phyloP scores from a whole-genome alignment of 2,113 vertebrate genomes.

The Anolis carolinensis region DNA sequence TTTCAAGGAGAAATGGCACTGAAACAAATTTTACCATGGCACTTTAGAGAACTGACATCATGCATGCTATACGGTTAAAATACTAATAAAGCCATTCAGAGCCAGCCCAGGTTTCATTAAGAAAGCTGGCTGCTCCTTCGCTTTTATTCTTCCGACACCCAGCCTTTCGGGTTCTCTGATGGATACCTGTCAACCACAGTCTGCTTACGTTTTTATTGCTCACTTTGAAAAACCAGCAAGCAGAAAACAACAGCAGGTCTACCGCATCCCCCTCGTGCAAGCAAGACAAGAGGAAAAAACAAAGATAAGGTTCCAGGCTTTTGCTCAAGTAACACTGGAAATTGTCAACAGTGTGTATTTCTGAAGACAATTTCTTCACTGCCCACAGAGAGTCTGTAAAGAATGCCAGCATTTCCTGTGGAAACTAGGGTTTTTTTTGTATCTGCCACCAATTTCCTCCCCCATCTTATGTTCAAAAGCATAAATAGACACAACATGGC shows the following conservation, averaged over 20 bases:
- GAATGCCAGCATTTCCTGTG: conserved; percentile 77
- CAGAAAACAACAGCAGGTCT: background rate
- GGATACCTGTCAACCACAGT: conserved; percentile 53
- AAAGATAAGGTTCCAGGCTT: conserved; percentile 31
- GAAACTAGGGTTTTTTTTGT: conserved; percentile 58
- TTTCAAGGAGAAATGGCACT: conserved; percentile 17
- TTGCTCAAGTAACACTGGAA: conserved; percentile 52
- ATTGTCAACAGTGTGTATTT: conserved; percentile 65
- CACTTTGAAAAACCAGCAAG: conserved; percentile 2
- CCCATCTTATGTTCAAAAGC: conserved; percentile 33
- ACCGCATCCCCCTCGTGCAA: conserved; percentile 40
- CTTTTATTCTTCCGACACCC: conserved; percentile 9
- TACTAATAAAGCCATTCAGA: conserved; percentile 44
- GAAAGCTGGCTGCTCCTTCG: conserved; percentile 35
- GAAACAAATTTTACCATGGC: conserved; percentile 44
- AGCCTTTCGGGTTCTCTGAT: conserved; percentile 12
- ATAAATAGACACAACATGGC: conserved; percentile 61
- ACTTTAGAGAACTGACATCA: conserved; percentile 58
- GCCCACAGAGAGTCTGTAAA: conserved; percentile 60
- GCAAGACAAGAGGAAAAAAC: conserved; percentile 46
- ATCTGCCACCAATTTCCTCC: conserved; percentile 59
- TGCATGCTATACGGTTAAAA: conserved; percentile 28
- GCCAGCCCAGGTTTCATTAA: conserved; percentile 59
- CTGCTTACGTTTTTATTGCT: background rate
- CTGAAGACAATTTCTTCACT: conserved; percentile 56